These are phyloP conservation scores for Ichneumoninae sp. DNA, from an alignment of 2,888 invertebrate genomes.

Conservation along the genomic window DNA sequence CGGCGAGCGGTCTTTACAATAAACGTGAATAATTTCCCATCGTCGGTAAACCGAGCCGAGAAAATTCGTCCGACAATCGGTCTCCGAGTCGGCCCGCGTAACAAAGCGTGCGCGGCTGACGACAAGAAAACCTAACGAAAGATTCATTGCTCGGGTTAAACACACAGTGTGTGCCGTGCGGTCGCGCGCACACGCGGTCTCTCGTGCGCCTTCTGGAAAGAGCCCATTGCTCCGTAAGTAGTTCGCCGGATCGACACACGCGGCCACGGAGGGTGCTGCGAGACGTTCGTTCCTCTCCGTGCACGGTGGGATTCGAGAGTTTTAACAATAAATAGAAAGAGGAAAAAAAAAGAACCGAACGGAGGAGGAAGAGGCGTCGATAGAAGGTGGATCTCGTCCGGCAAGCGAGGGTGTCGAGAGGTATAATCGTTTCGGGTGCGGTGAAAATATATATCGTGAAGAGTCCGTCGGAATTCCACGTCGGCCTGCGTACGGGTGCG, in stretches of 20 bases:
- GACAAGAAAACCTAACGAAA: background rate
- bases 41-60: too few relatives aligned
- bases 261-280: conserved; percentile 22
- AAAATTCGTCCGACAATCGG: too few relatives aligned
- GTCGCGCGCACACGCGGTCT: conserved; percentile 52
- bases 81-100: too few relatives aligned
- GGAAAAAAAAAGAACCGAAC: background rate
- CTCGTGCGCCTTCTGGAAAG: conserved; percentile 53
- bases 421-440: too few relatives aligned
- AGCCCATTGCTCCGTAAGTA: conserved; percentile 57
- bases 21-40: background rate
- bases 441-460: background rate
- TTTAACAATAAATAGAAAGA: background rate
- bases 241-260: conserved; percentile 59
- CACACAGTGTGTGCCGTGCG: conserved; percentile 25
- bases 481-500: conserved; percentile 55
- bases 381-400: background rate
- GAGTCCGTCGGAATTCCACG: conserved; percentile 30
- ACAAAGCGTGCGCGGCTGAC: too few relatives aligned
- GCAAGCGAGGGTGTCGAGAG: background rate
- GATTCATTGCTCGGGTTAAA: background rate
- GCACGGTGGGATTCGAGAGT: conserved; percentile 15
- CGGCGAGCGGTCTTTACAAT: background rate
- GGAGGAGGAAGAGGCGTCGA: background rate
- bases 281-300: conserved; percentile 18